Percentiles rank a stretch among this genome's conserved stretches.
Evolutionary conservation across 2,113 vertebrate species (phyloP).

Genomic region (Paedocypris sp.): DNA sequence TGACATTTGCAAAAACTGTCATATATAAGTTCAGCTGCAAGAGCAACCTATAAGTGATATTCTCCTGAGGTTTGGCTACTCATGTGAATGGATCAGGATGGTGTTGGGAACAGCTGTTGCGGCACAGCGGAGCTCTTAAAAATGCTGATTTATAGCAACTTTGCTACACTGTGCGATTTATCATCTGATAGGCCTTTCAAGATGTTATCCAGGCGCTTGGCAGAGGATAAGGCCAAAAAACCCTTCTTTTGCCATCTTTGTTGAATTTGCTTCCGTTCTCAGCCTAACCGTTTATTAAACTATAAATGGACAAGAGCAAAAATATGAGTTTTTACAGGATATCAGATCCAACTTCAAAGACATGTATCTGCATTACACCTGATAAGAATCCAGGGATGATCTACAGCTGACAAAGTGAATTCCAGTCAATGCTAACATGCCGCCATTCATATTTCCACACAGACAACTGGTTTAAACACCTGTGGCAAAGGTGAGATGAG

Average conservation of each 20-base stretch:
- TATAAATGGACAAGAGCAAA: conserved; percentile 39
- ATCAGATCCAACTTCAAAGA: conserved; percentile 39
- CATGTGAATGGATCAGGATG: conserved; percentile 1
- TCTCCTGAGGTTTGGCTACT: not conserved
- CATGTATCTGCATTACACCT: conserved; percentile 40
- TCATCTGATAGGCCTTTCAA: conserved; percentile 39
- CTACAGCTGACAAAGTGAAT: conserved; percentile 20
- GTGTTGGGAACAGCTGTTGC: conserved; percentile 24
- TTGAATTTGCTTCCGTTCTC: conserved; percentile 29
- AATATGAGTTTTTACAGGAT: conserved; percentile 37
- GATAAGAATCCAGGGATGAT: conserved; percentile 33
- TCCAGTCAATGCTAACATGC: conserved; percentile 20
- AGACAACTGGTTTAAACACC: not conserved
- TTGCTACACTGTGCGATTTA: conserved; percentile 36
- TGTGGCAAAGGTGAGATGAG: not conserved
- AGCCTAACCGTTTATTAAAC: conserved; percentile 41
- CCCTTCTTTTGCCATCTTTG: conserved; percentile 23
- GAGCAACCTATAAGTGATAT: too few species aligned
- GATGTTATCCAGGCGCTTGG: conserved; percentile 39
- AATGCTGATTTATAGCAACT: conserved; percentile 37
- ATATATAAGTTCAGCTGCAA: too few species aligned
- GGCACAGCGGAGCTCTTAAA: conserved; percentile 22
- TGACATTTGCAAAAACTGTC: too few species aligned
- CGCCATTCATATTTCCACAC: conserved; percentile 18
- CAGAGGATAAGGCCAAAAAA: conserved; percentile 24